Evolutionary conservation across 2,888 invertebrate species (phyloP).

Genomic region (Scelioninae gen. 1): DNA sequence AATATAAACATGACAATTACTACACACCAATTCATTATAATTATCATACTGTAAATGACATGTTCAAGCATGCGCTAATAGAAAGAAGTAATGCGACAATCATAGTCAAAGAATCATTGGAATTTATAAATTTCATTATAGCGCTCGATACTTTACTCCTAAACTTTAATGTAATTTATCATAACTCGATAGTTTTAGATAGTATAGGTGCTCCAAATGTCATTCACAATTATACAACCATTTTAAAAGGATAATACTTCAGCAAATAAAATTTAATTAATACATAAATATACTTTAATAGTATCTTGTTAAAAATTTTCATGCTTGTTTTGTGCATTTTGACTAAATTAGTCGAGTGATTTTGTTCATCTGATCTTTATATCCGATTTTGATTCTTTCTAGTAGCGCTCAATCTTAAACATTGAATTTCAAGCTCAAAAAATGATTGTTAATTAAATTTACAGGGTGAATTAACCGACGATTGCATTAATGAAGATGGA

Average conservation of each 20-base stretch:
- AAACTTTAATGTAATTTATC: too few relatives aligned
- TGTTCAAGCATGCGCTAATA: constrained; percentile 53
- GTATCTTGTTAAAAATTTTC: not conserved
- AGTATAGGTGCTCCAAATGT: not conserved
- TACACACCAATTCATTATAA: not conserved
- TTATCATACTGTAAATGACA: not conserved
- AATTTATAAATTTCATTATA: not conserved
- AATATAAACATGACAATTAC: not conserved
- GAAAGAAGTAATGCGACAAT: constrained; percentile 46
- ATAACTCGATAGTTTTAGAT: too few relatives aligned
- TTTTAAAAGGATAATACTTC: not conserved
- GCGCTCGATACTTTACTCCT: too few relatives aligned
- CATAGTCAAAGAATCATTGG: constrained; percentile 12
- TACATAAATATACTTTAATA: not conserved
- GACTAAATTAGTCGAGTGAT: constrained; percentile 19
- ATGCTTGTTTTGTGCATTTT: constrained; percentile 43
- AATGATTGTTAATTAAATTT: constrained; percentile 23
- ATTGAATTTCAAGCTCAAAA: not conserved
- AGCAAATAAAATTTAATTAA: not conserved
- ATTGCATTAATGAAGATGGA: constrained; percentile 87
- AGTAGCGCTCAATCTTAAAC: constrained; percentile 30
- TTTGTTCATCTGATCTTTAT: constrained; percentile 19
- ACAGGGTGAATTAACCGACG: constrained; percentile 90
- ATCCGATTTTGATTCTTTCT: constrained; percentile 44
- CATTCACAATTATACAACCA: not conserved